Conservation (phyloP, 2,888 invertebrate species). For the Apamea epomidion region DNA sequence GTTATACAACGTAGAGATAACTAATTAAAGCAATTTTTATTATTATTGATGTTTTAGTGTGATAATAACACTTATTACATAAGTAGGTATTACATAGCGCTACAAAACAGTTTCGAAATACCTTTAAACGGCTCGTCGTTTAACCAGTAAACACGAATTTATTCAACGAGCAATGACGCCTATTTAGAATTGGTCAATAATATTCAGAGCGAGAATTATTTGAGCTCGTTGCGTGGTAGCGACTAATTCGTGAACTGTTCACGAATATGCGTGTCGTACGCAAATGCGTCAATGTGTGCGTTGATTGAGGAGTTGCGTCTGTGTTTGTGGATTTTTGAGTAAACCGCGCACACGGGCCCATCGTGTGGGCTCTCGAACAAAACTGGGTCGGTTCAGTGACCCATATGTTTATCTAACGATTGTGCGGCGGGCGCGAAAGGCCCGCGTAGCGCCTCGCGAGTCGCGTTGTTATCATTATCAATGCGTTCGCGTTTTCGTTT, state of each 20-base stretch:
- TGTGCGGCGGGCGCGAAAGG: constrained; percentile 82
- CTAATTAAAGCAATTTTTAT: background rate
- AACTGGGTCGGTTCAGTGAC: constrained; percentile 90
- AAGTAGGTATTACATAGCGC: constrained; percentile 46
- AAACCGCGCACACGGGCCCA: constrained; percentile 80
- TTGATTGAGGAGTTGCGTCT: constrained; percentile 74
- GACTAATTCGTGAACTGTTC: constrained; percentile 57
- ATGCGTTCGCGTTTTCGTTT: constrained; percentile 86
- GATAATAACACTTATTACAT: constrained; percentile 46
- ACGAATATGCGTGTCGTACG: constrained; percentile 60
- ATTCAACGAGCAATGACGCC: constrained; percentile 63
- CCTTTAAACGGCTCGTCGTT: constrained; percentile 47
- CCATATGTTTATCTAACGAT: constrained; percentile 90
- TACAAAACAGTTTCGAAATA: constrained; percentile 57
- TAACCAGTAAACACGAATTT: constrained; percentile 58
- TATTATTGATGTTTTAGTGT: constrained; percentile 27
- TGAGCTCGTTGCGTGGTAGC: constrained; percentile 69
- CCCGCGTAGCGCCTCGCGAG: constrained; percentile 71
- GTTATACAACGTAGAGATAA: background rate
- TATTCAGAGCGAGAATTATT: constrained; percentile 68
- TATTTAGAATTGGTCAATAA: constrained; percentile 61
- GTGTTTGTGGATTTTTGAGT: constrained; percentile 81
- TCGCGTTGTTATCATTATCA: constrained; percentile 80
- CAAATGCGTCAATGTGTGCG: constrained; percentile 68
- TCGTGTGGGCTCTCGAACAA: constrained; percentile 77